Percentiles rank a stretch among this genome's conserved stretches.
phyloP scores from a whole-genome alignment of 2,797 vertebrate genomes.

The Erpetoichthys calabaricus region DNA sequence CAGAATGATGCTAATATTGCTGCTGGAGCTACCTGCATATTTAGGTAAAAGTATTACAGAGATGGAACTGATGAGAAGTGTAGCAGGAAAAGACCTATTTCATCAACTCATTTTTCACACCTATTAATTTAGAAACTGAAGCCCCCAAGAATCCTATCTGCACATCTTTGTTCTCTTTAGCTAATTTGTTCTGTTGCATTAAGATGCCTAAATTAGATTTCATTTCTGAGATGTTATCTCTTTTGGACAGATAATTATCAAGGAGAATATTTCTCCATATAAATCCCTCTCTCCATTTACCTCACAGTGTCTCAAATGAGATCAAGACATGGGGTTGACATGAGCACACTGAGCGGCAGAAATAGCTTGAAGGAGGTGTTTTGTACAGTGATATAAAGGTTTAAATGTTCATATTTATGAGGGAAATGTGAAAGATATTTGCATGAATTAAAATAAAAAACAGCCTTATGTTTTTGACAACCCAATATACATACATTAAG shows the following conservation, averaged over 20 bases:
- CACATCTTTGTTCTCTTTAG: constrained; percentile 17
- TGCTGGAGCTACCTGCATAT: too few species aligned
- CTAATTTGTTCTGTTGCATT: constrained; percentile 21
- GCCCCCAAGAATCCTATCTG: constrained; percentile 22
- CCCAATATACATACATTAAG: too few species aligned
- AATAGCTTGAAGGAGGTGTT: too few species aligned
- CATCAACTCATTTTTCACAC: background rate
- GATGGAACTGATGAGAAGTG: too few species aligned
- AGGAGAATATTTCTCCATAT: constrained; percentile 19
- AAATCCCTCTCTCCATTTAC: constrained; percentile 16
- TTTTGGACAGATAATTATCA: constrained; percentile 29
- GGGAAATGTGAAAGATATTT: too few species aligned
- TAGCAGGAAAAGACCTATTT: too few species aligned
- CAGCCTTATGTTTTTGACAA: too few species aligned
- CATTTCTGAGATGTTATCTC: constrained; percentile 21
- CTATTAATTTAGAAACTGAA: constrained; percentile 6
- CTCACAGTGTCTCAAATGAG: constrained; percentile 17
- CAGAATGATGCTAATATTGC: too few species aligned
- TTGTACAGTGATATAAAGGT: background rate
- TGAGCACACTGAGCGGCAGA: too few species aligned
- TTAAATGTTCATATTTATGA: too few species aligned
- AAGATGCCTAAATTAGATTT: constrained; percentile 26
- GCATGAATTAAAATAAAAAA: too few species aligned
- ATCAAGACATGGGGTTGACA: constrained; percentile 14
- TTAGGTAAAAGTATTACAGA: too few species aligned